Evolutionary conservation across 2,888 invertebrate genomes (phyloP).

Genomic region (Agrochola circellaris): DNA sequence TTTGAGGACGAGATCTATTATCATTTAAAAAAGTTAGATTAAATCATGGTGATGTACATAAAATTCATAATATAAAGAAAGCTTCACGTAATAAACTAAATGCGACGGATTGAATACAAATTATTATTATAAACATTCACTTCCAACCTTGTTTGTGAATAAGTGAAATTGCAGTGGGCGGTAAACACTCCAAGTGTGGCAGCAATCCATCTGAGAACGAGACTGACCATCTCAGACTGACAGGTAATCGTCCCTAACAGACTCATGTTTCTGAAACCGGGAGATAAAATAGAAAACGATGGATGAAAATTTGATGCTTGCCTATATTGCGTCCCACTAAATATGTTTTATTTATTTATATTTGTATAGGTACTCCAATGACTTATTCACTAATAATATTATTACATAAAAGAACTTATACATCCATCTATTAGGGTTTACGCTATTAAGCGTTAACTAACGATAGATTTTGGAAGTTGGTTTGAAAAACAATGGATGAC

Average conservation of each 20-base stretch:
- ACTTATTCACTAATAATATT: too few relatives aligned
- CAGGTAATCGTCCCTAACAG: constrained; percentile 66
- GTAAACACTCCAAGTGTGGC: constrained; percentile 46
- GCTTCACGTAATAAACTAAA: not conserved
- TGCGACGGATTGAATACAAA: not conserved
- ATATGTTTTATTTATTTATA: not conserved
- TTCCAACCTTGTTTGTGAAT: not conserved
- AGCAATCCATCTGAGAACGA: constrained; percentile 68
- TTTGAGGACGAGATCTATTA: not conserved
- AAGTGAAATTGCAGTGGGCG: constrained; percentile 34
- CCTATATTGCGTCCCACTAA: not conserved
- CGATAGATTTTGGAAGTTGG: too few relatives aligned
- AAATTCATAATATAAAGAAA: not conserved
- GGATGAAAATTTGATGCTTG: not conserved
- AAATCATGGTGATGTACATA: not conserved
- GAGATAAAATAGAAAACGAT: not conserved
- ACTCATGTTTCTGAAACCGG: constrained; percentile 15
- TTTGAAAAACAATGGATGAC: too few relatives aligned
- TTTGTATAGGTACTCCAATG: too few relatives aligned
- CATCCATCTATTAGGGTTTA: too few relatives aligned
- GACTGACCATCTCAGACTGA: constrained; percentile 56
- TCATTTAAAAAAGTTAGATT: not conserved
- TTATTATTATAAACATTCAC: constrained; percentile 9
- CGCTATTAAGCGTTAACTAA: too few relatives aligned
- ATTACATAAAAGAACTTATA: too few relatives aligned